Conservation (phyloP, 2,888 invertebrate genomes). For the Notodonta ziczac region DNA sequence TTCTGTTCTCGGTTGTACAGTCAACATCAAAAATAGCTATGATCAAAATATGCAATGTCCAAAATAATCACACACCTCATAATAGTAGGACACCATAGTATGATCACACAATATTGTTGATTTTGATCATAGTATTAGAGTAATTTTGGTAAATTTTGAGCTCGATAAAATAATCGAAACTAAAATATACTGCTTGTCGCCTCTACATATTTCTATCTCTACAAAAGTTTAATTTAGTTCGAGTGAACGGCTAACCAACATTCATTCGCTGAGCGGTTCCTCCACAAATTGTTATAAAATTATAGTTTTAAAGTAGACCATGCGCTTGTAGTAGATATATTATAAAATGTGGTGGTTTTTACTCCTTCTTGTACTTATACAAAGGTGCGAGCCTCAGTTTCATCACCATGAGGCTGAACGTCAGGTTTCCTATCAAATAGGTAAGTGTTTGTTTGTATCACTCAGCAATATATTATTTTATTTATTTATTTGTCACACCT, state of each 20-base stretch:
- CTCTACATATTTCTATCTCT: constrained; percentile 39
- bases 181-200: constrained; percentile 21
- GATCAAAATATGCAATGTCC: no score
- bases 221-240: constrained; percentile 48
- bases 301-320: constrained; percentile 20
- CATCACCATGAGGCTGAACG: constrained; percentile 37
- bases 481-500: no score
- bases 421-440: constrained; percentile 62
- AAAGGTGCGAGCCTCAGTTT: constrained; percentile 50
- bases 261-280: constrained; percentile 39
- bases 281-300: constrained; percentile 23
- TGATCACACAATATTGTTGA: no score
- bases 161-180: constrained; percentile 3
- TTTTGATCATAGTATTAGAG: no score
- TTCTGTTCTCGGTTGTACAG: no score
- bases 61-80: no score
- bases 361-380: constrained; percentile 40
- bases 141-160: background rate
- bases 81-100: no score
- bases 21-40: no score
- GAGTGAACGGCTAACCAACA: constrained; percentile 48
- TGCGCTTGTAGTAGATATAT: constrained; percentile 5
- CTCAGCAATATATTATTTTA: no score
- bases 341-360: constrained; percentile 42
- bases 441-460: constrained; percentile 43